phyloP scores from a whole-genome alignment of 1,140 invertebrate species.

The Proales similis region DNA sequence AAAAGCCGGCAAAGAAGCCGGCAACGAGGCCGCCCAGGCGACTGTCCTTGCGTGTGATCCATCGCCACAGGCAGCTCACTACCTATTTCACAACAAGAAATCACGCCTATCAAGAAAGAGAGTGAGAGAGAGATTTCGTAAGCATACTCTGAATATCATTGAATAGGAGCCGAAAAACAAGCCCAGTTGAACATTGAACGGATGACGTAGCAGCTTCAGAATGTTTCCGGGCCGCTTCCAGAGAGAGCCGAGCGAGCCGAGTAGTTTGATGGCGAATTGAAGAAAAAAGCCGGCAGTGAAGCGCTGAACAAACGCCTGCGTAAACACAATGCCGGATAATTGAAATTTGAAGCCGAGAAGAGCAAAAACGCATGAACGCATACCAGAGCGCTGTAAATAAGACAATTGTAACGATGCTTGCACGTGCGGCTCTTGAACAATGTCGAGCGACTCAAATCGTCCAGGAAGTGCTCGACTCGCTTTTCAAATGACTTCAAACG shows the following conservation, averaged over 20 bases:
- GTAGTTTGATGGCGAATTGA: conserved; percentile 43
- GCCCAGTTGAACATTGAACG: conserved; percentile 43
- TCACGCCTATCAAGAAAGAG: background rate
- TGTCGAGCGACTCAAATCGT: conserved; percentile 8
- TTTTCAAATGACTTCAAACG: conserved; percentile 6
- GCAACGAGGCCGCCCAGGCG: conserved; percentile 44
- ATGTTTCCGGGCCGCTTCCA: conserved; percentile 42
- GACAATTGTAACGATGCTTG: conserved; percentile 28
- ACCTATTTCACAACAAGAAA: conserved; percentile 40
- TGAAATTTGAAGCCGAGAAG: too few species aligned
- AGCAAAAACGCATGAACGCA: too few species aligned
- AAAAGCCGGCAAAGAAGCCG: conserved; percentile 47
- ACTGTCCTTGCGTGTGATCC: conserved; percentile 43
- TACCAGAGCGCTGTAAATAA: conserved; percentile 9
- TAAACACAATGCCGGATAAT: too few species aligned
- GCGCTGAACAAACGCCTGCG: conserved; percentile 43
- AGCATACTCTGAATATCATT: conserved; percentile 45
- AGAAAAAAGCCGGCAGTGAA: conserved; percentile 45
- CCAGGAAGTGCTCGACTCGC: conserved; percentile 5
- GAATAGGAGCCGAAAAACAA: conserved; percentile 46
- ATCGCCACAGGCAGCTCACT: conserved; percentile 46
- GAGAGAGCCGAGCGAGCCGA: conserved; percentile 41
- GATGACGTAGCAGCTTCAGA: conserved; percentile 41
- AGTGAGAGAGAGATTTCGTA: background rate
- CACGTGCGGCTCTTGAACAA: background rate